phyloP scores from a whole-genome alignment of 2,797 vertebrate species.

The Vultur gryphus region DNA sequence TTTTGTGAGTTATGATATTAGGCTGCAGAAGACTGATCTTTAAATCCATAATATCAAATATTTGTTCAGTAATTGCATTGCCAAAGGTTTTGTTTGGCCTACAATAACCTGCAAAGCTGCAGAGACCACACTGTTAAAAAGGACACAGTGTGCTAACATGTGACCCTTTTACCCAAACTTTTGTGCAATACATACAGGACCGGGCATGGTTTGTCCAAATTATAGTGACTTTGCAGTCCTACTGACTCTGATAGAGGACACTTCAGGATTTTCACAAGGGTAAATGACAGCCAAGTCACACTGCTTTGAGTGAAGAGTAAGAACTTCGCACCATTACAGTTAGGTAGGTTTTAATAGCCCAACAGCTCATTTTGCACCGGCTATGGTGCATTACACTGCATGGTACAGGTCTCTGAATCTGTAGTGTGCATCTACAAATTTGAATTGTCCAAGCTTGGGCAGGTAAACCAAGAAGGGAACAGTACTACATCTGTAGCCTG shows the following conservation, averaged over 20 bases:
- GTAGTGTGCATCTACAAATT: background rate
- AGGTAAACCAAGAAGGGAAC: background rate
- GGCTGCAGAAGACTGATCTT: background rate
- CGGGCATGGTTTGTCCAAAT: accelerated
- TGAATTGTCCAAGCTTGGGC: background rate
- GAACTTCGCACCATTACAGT: background rate
- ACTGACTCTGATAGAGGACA: background rate
- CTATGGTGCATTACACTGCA: background rate
- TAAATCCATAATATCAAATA: background rate
- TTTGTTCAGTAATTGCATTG: background rate
- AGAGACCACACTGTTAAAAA: background rate
- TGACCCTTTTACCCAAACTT: background rate
- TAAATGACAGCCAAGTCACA: background rate
- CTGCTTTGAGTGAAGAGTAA: background rate
- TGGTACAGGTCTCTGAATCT: background rate
- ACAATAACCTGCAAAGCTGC: background rate
- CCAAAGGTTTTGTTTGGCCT: background rate
- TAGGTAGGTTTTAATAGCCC: background rate
- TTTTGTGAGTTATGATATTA: background rate
- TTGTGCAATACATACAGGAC: background rate
- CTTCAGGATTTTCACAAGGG: background rate
- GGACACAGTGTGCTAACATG: background rate
- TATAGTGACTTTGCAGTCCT: background rate
- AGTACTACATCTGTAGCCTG: background rate
- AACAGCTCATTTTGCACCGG: accelerated